Evolutionary conservation across 1,140 invertebrate genomes (phyloP).

Genomic region (Littorina saxatilis): DNA sequence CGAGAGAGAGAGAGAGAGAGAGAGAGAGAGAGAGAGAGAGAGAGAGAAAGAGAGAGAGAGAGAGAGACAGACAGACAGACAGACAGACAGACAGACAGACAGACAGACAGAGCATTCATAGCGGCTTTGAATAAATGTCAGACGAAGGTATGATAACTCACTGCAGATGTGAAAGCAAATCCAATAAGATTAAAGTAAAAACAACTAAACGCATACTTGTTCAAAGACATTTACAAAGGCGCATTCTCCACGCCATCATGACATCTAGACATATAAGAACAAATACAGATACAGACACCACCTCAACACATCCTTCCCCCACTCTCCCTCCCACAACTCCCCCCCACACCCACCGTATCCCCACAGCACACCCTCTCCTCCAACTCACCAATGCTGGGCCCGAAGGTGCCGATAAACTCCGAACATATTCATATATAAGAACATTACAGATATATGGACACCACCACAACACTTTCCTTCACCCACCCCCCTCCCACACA

Average conservation of each 20-base stretch:
- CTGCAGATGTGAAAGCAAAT: too few species aligned
- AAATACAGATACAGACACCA: slow-evolving; percentile 9
- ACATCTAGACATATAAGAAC: background rate
- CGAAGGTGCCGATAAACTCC: slow-evolving; percentile 95
- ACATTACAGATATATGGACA: background rate
- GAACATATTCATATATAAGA: too few species aligned
- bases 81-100: too few species aligned
- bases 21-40: background rate
- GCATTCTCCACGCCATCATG: background rate
- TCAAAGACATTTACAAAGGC: background rate
- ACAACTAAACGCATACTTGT: too few species aligned
- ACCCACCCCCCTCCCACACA: slow-evolving; percentile 6
- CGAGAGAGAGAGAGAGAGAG: background rate
- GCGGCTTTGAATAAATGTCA: too few species aligned
- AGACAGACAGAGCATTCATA: background rate
- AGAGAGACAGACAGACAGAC: background rate
- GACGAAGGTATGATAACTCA: too few species aligned
- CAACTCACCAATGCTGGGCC: slow-evolving; percentile 78
- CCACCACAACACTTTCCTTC: background rate
- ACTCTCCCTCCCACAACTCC: background rate
- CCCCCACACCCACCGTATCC: background rate
- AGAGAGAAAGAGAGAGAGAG: background rate
- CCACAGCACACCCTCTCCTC: background rate
- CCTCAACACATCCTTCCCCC: too few species aligned
- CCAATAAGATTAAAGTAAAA: too few species aligned